phyloP scores from a whole-genome alignment of 2,888 invertebrate genomes.

The Phymatocera aterrima region DNA sequence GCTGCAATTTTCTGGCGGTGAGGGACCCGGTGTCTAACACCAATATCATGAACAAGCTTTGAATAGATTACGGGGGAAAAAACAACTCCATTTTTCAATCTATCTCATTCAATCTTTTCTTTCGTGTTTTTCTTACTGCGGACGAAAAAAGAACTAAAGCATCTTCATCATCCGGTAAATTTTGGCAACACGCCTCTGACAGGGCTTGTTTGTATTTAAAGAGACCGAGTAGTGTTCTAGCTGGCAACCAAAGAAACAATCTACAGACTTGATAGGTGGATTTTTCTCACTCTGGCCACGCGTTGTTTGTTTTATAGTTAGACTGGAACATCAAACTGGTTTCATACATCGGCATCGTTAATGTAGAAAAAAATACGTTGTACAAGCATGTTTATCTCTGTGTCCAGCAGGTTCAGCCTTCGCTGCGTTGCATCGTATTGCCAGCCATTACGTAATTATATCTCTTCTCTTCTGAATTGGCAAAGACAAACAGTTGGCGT shows the following conservation, averaged over 20 bases:
- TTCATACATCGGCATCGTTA: background rate
- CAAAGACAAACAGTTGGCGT: background rate
- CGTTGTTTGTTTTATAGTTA: background rate
- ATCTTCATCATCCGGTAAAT: background rate
- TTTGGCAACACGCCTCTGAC: background rate
- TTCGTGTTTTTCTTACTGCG: background rate
- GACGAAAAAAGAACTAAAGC: background rate
- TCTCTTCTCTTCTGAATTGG: background rate
- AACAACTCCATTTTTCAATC: background rate
- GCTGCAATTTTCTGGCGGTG: background rate
- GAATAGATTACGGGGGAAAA: no score
- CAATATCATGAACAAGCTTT: no score
- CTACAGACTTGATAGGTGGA: background rate
- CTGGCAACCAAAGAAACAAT: background rate
- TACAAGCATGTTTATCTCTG: background rate
- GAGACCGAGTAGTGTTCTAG: background rate
- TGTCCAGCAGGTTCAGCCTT: background rate
- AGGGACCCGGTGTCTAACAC: background rate
- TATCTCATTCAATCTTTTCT: background rate
- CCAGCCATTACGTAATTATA: no score
- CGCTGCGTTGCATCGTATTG: background rate
- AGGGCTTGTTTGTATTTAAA: background rate
- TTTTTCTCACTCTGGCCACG: background rate
- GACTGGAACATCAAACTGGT: background rate
- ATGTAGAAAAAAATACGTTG: background rate